A percentile compares a stretch with the other conserved stretches of the same genome.
Evolutionary conservation across 2,113 vertebrate species (phyloP).

Genomic region (Burhinus bistriatus): DNA sequence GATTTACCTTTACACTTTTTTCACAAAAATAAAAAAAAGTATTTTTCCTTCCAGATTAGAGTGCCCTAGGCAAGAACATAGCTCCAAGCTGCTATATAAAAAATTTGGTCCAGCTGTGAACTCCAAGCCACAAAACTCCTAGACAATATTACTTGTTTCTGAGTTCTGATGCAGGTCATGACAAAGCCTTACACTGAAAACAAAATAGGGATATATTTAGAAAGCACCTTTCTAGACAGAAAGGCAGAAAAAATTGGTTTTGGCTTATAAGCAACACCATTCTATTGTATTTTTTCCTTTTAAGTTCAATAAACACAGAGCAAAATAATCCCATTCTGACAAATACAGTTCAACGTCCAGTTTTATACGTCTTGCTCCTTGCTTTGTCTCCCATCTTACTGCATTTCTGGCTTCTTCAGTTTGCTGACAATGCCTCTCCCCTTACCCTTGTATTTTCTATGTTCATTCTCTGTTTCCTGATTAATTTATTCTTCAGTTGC

Average conservation of each 20-base stretch:
- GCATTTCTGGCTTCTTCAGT: not conserved
- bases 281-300: not conserved
- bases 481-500: not conserved
- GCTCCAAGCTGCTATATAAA: not conserved
- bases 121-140: not conserved
- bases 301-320: not conserved
- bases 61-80: not conserved
- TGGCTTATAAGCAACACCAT: not conserved
- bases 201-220: not conserved
- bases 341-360: not conserved
- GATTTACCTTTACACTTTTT: not conserved
- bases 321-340: not conserved
- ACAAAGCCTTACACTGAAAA: not conserved
- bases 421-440: not conserved
- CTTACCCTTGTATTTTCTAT: not conserved
- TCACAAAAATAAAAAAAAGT: not conserved
- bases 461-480: not conserved
- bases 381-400: not conserved
- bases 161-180: not conserved
- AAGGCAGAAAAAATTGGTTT: not conserved
- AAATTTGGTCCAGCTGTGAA: not conserved
- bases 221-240: not conserved
- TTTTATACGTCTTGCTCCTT: not conserved
- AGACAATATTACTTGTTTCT: not conserved
- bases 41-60: not conserved